Conservation (phyloP, 2,888 invertebrate species). For the Norana najaformis region DNA sequence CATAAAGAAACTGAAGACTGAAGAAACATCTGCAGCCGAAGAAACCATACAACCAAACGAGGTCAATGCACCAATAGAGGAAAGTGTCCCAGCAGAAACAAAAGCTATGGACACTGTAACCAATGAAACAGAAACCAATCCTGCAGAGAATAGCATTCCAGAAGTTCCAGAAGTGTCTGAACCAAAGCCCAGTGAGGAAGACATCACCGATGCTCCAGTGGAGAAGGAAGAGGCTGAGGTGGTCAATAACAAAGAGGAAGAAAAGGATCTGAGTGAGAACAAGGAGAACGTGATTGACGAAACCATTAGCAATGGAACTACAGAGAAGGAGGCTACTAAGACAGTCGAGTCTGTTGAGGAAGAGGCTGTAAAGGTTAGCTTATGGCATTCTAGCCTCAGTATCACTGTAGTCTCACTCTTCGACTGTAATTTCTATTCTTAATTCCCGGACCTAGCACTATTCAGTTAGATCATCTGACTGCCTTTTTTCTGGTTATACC, state of each 20-base stretch:
- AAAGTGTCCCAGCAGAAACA: not conserved
- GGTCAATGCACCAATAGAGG: not conserved
- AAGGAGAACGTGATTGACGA: slow-evolving; percentile 18
- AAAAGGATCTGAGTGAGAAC: not conserved
- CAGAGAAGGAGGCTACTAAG: slow-evolving; percentile 10
- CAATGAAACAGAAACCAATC: not conserved
- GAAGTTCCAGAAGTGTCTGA: not conserved
- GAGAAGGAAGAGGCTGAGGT: not conserved
- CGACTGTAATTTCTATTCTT: not conserved
- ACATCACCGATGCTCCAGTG: not conserved
- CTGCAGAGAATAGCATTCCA: not conserved
- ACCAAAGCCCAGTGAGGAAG: not conserved
- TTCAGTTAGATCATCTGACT: not conserved
- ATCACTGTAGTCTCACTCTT: no score
- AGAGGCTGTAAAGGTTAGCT: slow-evolving; percentile 15
- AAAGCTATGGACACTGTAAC: not conserved
- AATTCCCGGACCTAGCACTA: not conserved
- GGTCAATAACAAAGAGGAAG: not conserved
- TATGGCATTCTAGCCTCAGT: not conserved
- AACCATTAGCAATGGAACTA: slow-evolving; percentile 20
- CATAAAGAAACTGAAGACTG: not conserved
- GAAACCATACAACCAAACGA: not conserved
- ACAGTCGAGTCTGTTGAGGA: not conserved
- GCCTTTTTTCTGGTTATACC: not conserved
- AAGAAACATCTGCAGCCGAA: not conserved